Base-by-base conservation (phyloP, 2,888 invertebrate genomes). In the Phaonia tiefii region DNA sequence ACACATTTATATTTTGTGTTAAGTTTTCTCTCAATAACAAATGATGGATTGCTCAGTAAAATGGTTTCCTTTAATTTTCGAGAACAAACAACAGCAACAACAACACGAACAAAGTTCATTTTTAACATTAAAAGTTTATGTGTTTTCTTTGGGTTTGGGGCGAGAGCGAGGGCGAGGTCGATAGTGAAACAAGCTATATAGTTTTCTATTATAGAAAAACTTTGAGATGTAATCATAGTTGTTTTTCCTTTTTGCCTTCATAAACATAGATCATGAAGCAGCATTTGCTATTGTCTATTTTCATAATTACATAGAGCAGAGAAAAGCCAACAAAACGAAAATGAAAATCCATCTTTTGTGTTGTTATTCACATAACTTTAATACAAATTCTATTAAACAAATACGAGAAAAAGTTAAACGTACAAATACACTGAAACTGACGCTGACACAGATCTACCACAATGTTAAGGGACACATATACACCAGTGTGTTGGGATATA, bases 1-100 rank as follows among this genome's bases (percentile, higher is more conserved):
- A 31, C 31, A 31, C 31, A 31, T 31, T 31, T 31, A 5, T 31
- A 8, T 31, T 31, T 31, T 31, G 31, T 2, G 1, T 88, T 76
- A 88, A 89, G 75, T 89, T 88, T 49, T 2, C n/a, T 3, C 20
- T 20, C 49, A 49, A 49, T 49, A 10, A 7, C 15, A 46, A 65
- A 75, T 76, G 69, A 69, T 80, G 79, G 39, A 71, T 63, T 37
- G 46, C 39, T 13, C 49, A 17, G 49, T 20, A 20, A 49, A 63
- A 72, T 58, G 72, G 46, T 71, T 73, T 76, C 69, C 56, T 80
- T 73, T 49, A 44, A 2, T 49, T 20, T 49, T 17, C 13, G 15
- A 4, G 49, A 10, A 20, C 20, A 20, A 49, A 20, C 10, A 31
- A 31, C 8, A 5, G 8, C 8, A 8, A 31, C 4, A 31, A 31